Conservation (phyloP, 2,888 invertebrate genomes). For the Hypomecis punctinalis region DNA sequence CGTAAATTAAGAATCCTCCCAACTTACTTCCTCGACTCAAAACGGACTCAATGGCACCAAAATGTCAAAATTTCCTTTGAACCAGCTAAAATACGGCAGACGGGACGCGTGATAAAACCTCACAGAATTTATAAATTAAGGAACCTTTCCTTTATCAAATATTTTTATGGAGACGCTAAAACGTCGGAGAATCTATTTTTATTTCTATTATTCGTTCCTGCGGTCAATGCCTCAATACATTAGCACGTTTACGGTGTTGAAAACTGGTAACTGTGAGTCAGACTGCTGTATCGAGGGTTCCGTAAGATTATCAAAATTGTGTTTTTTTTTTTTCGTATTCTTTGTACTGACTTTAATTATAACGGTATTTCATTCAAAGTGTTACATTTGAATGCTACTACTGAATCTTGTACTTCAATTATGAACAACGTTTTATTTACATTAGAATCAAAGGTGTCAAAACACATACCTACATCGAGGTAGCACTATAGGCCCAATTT, state of each 20-base stretch:
- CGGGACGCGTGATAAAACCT: slow-evolving; percentile 13
- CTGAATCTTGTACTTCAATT: no score
- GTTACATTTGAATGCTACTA: no score
- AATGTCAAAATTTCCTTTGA: slow-evolving; percentile 36
- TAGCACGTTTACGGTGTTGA: slow-evolving; percentile 17
- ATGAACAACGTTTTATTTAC: no score
- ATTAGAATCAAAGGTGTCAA: no score
- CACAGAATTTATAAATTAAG: slow-evolving; percentile 14
- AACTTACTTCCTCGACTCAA: slow-evolving; percentile 24
- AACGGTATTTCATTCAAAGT: no score
- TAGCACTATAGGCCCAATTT: no score
- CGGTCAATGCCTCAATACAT: slow-evolving; percentile 15
- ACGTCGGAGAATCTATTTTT: slow-evolving; percentile 2
- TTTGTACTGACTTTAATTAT: no score
- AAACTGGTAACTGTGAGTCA: neutral
- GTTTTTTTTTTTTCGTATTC: no score
- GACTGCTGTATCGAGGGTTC: no score
- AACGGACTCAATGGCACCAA: slow-evolving; percentile 35
- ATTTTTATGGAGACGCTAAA: slow-evolving; percentile 31
- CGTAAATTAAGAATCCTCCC: slow-evolving; percentile 36
- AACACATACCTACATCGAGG: no score
- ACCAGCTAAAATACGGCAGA: slow-evolving; percentile 26
- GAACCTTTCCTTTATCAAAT: neutral
- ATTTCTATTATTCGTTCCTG: neutral
- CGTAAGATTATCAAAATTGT: no score